Evolutionary conservation across 2,888 invertebrate species (phyloP), one percentile per base, ranked within the genome.

Genomic region (Sinodicranocentrus sp.): DNA sequence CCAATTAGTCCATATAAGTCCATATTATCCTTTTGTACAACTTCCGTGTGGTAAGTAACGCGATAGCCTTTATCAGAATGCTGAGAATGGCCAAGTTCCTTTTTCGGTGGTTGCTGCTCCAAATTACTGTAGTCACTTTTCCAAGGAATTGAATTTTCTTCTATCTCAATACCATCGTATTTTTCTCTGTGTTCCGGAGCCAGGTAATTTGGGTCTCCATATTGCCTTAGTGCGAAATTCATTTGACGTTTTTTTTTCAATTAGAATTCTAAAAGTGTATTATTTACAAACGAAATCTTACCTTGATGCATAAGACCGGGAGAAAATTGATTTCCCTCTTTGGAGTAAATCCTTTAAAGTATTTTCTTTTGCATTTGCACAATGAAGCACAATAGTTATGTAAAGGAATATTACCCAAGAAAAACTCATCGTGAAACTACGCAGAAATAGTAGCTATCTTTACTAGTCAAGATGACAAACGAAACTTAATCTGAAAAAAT

Each of bases 1-100:
- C 70, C 70, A 3, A 70, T 25, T 25, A 70, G 10, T 17, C 52
- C 28, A 52, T 70, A 70, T 54, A 70, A 19, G 25, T 70, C 70
- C 70, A 70, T 52, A 44, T 70, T 70, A 26, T 70, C 70, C 1
- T 57, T 57, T 23, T 57, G 23, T 5, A 57, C 25, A 2, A 57
- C 25, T 6, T 57, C 57, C 1, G 57, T 57, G 6, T 25, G 57
- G 25, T 57, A 57, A 6, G 21, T 25, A 1, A 21, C 8, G 2
- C 25, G 21, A 10, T 57, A 57, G n/a, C n/a, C n/a, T 17, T 57
- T 57, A 13, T 57, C 57, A 23, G 6, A 15, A 57, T 57, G 5
- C 10, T 33, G 33, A 10, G 33, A 10, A 33, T 33, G 33, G 33
- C 10, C 5, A 33, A 33, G 33, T 13, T 57, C 57, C 5, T 57